These are phyloP conservation scores for Cryptus armator DNA, from an alignment of 2,888 invertebrate genomes.

Conservation along the genomic window DNA sequence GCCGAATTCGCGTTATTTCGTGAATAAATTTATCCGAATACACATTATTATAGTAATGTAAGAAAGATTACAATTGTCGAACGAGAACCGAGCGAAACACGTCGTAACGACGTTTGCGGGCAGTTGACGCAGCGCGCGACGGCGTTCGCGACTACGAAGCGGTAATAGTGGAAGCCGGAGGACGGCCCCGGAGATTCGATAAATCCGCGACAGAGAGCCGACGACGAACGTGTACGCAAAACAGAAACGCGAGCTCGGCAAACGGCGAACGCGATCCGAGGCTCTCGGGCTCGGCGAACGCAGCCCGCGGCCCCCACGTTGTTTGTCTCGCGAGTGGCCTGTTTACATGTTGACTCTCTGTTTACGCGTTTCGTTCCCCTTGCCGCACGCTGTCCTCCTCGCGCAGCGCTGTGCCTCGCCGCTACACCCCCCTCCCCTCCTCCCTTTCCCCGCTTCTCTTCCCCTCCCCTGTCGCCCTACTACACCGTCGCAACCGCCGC, in stretches of 20 bases:
- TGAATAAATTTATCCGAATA: no score
- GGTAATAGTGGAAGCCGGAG: constrained; percentile 51
- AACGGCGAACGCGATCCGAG: constrained; percentile 57
- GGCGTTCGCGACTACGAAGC: constrained; percentile 18
- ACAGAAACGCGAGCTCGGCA: constrained; percentile 48
- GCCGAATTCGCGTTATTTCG: no score
- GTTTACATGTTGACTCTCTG: constrained; percentile 85
- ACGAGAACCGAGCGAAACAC: neutral
- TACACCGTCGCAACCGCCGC: constrained; percentile 31
- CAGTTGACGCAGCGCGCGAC: constrained; percentile 15
- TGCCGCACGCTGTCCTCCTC: constrained; percentile 38
- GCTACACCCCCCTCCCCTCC: constrained; percentile 59
- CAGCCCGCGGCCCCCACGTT: constrained; percentile 85
- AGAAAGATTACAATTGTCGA: neutral
- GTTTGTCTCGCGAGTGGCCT: constrained; percentile 85
- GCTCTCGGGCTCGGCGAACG: constrained; percentile 77
- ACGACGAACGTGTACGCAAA: constrained; percentile 64
- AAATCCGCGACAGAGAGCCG: constrained; percentile 68
- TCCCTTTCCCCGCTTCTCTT: constrained; percentile 53
- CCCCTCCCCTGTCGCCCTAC: constrained; percentile 19
- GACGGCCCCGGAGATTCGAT: constrained; percentile 73
- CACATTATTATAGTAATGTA: no score
- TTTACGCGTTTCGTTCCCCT: constrained; percentile 83
- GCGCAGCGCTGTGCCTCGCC: constrained; percentile 41
- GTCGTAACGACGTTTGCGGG: neutral